Base-by-base conservation (phyloP, 2,113 vertebrate genomes). In the Osmerus eperlanus region DNA sequence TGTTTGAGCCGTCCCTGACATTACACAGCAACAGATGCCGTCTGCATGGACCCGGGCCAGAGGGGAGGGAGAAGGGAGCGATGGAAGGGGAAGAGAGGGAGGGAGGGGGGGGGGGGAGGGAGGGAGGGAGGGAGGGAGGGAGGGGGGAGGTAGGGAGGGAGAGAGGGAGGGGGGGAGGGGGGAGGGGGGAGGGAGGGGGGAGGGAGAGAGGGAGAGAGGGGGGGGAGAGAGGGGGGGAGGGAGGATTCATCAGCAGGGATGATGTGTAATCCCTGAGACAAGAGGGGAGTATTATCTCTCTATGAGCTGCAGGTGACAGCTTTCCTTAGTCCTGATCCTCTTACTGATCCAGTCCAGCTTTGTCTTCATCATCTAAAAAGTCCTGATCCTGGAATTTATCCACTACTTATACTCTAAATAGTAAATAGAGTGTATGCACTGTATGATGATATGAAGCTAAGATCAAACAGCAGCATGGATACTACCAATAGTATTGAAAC, bases 1-100 rank as follows among this genome's bases (percentile, higher is more conserved):
- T 69, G 28, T 67, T 8, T 32, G 67, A 9, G 19, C 15, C 55
- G 5, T 61, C 16, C 67, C 63, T 47, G 63, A 62, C 61, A 65
- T 63, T 19, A 36, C 3, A 55, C 32, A 52, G 29, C 21, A 16
- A 51, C 55, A 61, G 56, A n/a, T 60, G 56, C n/a, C 15, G 23
- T 29, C 47, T 5, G 21, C 51, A 55, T 2, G 21, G 32, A 23
- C 32, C 4, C 32, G 32, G 5, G 32, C 32, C 32, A 66, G 65
- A 14, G 65, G 25, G 52, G 3, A 9, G 14, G 19, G 9, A 14
- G 32, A 16, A 19, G 23, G 28, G 15, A 59, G 23, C 25, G 21
- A 9, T 15, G 58, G 11, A 23, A 15, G 47, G 16, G 65, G 58
- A 1, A 29, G 51, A 9, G 14, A 56, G 41, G 32, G 54, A 51